These are phyloP conservation scores for Onychomys torridus DNA, from an alignment of 2,797 vertebrate species.

Conservation along the genomic window DNA sequence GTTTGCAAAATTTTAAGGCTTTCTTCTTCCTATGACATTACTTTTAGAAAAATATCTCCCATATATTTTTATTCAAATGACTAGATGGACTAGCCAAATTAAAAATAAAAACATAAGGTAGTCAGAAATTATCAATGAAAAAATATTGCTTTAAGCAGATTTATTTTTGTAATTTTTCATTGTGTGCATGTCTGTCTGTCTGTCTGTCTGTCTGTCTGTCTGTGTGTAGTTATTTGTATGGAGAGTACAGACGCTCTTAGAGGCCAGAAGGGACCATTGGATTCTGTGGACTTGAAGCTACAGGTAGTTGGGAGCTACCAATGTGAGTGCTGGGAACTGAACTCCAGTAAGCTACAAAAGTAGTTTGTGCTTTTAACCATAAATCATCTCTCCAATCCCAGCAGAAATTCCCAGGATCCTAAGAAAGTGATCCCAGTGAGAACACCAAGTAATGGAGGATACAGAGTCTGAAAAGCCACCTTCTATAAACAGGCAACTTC, in stretches of 20 bases:
- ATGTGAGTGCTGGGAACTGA: neutral
- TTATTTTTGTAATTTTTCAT: neutral
- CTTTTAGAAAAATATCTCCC: neutral
- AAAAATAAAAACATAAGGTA: neutral
- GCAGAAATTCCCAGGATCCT: neutral
- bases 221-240: neutral
- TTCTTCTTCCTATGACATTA: neutral
- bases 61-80: neutral
- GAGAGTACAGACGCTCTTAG: neutral
- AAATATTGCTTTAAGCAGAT: neutral
- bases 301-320: neutral
- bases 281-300: neutral
- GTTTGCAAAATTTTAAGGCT: slow-evolving; percentile 7
- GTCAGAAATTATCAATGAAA: neutral
- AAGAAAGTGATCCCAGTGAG: neutral
- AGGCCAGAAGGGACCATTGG: neutral
- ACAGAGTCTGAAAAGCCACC: neutral
- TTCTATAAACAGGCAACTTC: neutral
- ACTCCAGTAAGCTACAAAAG: neutral
- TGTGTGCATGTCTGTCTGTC: neutral
- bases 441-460: neutral
- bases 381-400: neutral
- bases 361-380: neutral
- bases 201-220: neutral
- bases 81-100: neutral